phyloP scores from a whole-genome alignment of 1,140 invertebrate species.

The Adoxophyes honmai region DNA sequence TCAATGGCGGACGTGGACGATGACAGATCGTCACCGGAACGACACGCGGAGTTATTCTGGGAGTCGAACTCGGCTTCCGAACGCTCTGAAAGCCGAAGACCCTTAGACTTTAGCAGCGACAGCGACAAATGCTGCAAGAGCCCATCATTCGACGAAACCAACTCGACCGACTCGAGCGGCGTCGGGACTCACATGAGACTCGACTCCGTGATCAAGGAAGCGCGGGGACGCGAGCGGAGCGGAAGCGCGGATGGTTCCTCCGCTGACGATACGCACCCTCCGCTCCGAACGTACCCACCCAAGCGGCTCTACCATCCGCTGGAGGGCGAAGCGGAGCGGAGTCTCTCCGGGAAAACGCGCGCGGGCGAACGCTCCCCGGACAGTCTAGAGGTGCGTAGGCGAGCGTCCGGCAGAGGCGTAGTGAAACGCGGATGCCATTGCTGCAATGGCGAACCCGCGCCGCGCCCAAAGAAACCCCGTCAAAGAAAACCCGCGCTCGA shows the following conservation, averaged over 20 bases:
- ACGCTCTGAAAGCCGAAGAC: slow-evolving; percentile 51
- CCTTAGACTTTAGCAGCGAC: slow-evolving; percentile 69
- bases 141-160: slow-evolving; percentile 65
- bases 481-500: slow-evolving; percentile 52
- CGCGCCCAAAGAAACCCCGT: slow-evolving; percentile 49
- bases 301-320: slow-evolving; percentile 38
- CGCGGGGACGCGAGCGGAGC: slow-evolving; percentile 42
- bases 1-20: slow-evolving; percentile 57
- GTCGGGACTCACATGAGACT: slow-evolving; percentile 59
- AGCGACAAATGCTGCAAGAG: slow-evolving; percentile 75
- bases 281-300: slow-evolving; percentile 53
- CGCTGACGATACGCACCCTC: slow-evolving; percentile 45
- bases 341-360: slow-evolving; percentile 54
- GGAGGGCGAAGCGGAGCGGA: slow-evolving; percentile 40
- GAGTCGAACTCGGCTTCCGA: slow-evolving; percentile 66
- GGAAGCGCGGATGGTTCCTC: slow-evolving; percentile 46
- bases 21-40: slow-evolving; percentile 60
- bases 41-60: slow-evolving; percentile 70
- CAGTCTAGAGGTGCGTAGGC: slow-evolving; percentile 36
- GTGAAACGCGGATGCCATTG: slow-evolving; percentile 72
- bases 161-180: slow-evolving; percentile 66
- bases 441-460: slow-evolving; percentile 58
- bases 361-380: slow-evolving; percentile 50
- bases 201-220: slow-evolving; percentile 70
- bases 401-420: slow-evolving; percentile 59